phyloP scores from a whole-genome alignment of 53 echinoderm and acorn worm species.

The Patiria pectinifera region DNA sequence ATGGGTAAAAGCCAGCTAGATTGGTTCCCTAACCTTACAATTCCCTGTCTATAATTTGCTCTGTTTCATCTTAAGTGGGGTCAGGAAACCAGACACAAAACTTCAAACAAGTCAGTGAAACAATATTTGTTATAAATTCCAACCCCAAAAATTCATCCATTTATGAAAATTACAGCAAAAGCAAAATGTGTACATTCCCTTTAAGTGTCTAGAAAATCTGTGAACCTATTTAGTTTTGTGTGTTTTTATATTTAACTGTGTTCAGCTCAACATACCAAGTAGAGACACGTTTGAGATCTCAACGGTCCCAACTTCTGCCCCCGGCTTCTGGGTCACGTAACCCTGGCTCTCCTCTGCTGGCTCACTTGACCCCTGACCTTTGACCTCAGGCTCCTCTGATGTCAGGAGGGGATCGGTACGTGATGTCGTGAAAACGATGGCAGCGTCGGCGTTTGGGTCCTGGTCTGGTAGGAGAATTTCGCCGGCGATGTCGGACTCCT shows the following conservation, averaged over 20 bases:
- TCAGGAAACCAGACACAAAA: too few species aligned
- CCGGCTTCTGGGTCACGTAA: constrained; percentile 59
- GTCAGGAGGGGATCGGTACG: neutral
- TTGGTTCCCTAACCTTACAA: too few species aligned
- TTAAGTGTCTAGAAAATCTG: too few species aligned
- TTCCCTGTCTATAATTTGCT: too few species aligned
- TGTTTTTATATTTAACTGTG: neutral
- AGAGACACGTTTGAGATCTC: constrained; percentile 72
- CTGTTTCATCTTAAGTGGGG: too few species aligned
- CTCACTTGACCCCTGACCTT: constrained; percentile 37
- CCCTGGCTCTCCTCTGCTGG: constrained; percentile 67
- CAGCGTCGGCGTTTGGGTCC: constrained; percentile 2
- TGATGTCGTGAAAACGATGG: neutral
- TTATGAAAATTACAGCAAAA: too few species aligned
- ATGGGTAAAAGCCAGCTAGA: too few species aligned
- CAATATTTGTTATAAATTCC: too few species aligned
- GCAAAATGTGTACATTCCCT: too few species aligned
- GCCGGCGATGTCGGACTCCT: constrained; percentile 72
- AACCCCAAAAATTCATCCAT: too few species aligned
- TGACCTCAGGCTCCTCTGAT: neutral
- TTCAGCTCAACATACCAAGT: constrained; percentile 65
- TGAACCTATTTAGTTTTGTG: too few species aligned
- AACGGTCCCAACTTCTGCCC: constrained; percentile 58
- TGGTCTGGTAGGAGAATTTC: constrained; percentile 61
- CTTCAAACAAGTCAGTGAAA: too few species aligned